Conservation (phyloP, 2,888 invertebrate species). For the Plebejus anna region DNA sequence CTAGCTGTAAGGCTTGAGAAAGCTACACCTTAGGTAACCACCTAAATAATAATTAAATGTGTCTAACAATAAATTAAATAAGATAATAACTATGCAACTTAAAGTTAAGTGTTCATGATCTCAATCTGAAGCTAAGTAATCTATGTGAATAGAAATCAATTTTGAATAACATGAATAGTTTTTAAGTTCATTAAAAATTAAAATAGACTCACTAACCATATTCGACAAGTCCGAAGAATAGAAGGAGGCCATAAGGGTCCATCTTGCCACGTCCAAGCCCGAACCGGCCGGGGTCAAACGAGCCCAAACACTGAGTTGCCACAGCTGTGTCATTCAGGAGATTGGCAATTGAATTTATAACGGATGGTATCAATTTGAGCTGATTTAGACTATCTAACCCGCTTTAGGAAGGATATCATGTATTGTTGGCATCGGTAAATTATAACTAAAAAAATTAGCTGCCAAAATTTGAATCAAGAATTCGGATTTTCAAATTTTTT, state of each 20-base stretch:
- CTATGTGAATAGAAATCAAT: too few species aligned
- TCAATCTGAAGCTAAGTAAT: too few species aligned
- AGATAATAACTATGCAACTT: too few species aligned
- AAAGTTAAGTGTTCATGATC: too few species aligned
- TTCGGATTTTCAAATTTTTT: not conserved
- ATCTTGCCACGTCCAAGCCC: slow-evolving; percentile 41
- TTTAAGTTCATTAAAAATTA: not conserved
- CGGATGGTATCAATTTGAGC: slow-evolving; percentile 31
- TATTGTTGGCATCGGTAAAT: not conserved
- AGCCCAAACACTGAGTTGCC: slow-evolving; percentile 29
- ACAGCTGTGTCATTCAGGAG: slow-evolving; percentile 40
- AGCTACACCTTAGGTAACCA: too few species aligned
- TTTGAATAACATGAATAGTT: too few species aligned
- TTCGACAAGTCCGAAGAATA: slow-evolving; percentile 50
- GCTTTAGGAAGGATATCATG: slow-evolving; percentile 2
- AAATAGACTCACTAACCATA: slow-evolving; percentile 50
- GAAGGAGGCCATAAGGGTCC: slow-evolving; percentile 43
- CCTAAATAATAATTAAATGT: too few species aligned
- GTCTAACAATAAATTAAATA: too few species aligned
- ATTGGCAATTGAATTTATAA: slow-evolving; percentile 28
- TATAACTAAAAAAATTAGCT: not conserved
- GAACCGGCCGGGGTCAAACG: slow-evolving; percentile 39
- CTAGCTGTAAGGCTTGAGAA: too few species aligned
- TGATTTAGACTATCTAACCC: slow-evolving; percentile 26
- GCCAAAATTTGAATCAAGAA: slow-evolving; percentile 2